These are phyloP conservation scores for Paraplagusia blochii DNA, from an alignment of 2,113 vertebrate species.

Conservation along the genomic window DNA sequence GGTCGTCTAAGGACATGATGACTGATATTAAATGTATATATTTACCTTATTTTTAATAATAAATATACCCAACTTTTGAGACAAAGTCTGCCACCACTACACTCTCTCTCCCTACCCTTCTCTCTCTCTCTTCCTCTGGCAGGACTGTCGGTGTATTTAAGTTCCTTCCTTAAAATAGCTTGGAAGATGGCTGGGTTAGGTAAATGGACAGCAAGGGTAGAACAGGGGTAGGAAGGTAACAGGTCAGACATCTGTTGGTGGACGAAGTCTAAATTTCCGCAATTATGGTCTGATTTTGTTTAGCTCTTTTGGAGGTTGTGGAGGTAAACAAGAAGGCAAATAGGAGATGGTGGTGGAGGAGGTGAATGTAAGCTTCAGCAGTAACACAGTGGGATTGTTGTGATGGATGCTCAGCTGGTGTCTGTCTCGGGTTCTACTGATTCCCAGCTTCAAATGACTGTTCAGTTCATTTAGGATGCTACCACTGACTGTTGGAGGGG, in stretches of 20 bases:
- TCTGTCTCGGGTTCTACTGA: slow-evolving; percentile 3
- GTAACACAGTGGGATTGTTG: not conserved
- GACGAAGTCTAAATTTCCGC: too few species aligned
- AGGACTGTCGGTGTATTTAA: slow-evolving; percentile 49
- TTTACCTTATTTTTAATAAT: not conserved
- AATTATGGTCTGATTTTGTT: too few species aligned
- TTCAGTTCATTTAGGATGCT: slow-evolving; percentile 3
- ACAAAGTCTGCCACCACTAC: too few species aligned
- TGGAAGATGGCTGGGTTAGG: slow-evolving; percentile 26
- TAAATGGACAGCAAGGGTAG: slow-evolving; percentile 18
- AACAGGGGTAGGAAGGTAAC: slow-evolving; percentile 20
- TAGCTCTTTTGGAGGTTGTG: not conserved
- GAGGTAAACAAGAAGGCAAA: not conserved
- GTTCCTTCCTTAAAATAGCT: slow-evolving; percentile 68
- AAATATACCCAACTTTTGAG: too few species aligned
- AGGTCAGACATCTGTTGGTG: too few species aligned
- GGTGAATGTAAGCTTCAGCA: slow-evolving; percentile 4
- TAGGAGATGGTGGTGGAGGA: slow-evolving; percentile 1
- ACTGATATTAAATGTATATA: too few species aligned
- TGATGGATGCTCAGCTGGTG: slow-evolving; percentile 16
- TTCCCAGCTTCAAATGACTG: slow-evolving; percentile 11
- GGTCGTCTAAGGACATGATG: too few species aligned
- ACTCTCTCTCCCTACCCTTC: slow-evolving; percentile 15
- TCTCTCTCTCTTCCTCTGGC: slow-evolving; percentile 29
- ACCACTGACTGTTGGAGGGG: not conserved